Evolutionary conservation across 1,140 invertebrate genomes (phyloP), one percentile per base, ranked within the genome.

Genomic region (Trissolcus basalis): DNA sequence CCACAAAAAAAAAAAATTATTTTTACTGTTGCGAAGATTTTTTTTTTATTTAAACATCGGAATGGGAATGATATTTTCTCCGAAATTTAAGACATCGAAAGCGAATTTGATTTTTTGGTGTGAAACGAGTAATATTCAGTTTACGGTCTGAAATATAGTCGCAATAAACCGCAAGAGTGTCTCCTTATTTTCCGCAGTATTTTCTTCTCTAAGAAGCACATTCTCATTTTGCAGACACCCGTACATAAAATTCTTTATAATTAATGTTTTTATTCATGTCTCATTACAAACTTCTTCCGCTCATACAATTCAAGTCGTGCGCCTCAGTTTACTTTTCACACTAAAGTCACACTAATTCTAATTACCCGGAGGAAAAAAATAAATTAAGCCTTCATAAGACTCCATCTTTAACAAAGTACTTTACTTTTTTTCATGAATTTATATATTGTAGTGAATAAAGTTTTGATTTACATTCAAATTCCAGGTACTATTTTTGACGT

Each of bases 231-330:
- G 12, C 44, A 16, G 45, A 50, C 13, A 60, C 53, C 14, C 39
- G 43, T 60, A 36, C 68, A 50, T 50, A 63, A 71, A 56, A 50
- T 39, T 44, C 36, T 63, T 61, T 63, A 61, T 71, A 71, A 71
- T 71, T 63, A 56, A 63, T 71, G 51, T 71, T 56, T 71, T 63
- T 63, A 61, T 71, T 71, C 60, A 70, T 61, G 49, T 71, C 59
- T 50, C 58, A 49, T 63, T 70, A 70, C 53, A 56, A 70, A 70
- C 67, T 70, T 35, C 45, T 70, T 61, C 13, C 12, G 35, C 58
- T 49, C 19, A 27, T 27, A 61, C 56, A 56, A 70, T 49, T 61
- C 61, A 60, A 70, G 36, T 54, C 67, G 19, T 9, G 13, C 43
- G 59, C 54, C 58, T 70, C 58, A 70, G 58, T 56, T 70, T 63